Evolutionary conservation across 2,113 vertebrate genomes (phyloP), one percentile per base, ranked within the genome.

Genomic region (Xyliphius kryptos): DNA sequence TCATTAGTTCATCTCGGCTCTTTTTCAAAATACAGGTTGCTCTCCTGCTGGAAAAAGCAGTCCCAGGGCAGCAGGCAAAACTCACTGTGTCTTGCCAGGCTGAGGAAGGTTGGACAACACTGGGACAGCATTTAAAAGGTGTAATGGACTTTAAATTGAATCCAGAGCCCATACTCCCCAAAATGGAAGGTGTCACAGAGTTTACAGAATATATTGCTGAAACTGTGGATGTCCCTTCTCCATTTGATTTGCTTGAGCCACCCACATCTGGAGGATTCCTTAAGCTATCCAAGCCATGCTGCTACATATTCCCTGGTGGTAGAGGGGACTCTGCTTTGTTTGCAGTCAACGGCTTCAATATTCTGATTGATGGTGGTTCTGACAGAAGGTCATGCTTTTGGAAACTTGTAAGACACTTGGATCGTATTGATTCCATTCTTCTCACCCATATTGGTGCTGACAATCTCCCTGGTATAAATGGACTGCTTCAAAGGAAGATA

Each of bases 281-380:
- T 72, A 98, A 98, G 73, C 90, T 99, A 58, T 99, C 96, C 58
- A 96, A 95, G 46, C 96, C 96, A 67, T 99, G 96, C 78, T 97
- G 95, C 81, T 99, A 99, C 77, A 97, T 99, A 71, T 99, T 99
- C 60, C 96, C 96, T 1, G 95, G 94, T 0, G 95, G 94, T 68
- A 89, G 95, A 15, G 96, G 96, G 36, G 96, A 99, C 78, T 98
- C 96, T 1, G 95, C 95, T 8, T 91, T 99, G 53, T 97, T 99
- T 76, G 95, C 95, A 8, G 95, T 99, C 55, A 98, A 97, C n/a
- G 96, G 96, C 13, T 99, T 98, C 82, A 97, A 97, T 79, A 95
- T 99, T 76, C 81, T 99, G 55, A 91, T 99, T 56, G 95, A 99
- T 2, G 96, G 96, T 47, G 96, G 96, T 52, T 97, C 95, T 0